A percentile compares a stretch with the other conserved stretches of the same genome.
These are phyloP conservation scores for Oryzias sinensis DNA, from an alignment of 2,797 vertebrate species.

Conservation along the genomic window DNA sequence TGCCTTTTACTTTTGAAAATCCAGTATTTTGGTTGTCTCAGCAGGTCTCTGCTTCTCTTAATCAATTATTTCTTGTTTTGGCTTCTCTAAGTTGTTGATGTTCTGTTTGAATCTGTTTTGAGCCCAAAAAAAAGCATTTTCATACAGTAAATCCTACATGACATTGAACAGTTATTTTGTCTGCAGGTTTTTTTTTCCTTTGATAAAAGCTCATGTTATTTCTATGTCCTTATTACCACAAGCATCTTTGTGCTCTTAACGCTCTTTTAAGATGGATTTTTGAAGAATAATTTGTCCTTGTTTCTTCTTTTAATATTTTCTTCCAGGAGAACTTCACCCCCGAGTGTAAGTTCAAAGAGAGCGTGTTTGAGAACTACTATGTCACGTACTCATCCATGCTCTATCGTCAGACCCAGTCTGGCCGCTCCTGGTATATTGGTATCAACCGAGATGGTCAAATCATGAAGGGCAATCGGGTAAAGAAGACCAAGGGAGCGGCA, in stretches of 20 bases:
- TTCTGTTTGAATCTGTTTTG: no score
- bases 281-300: slow-evolving; percentile 9
- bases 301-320: slow-evolving; percentile 20
- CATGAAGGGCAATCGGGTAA: slow-evolving; percentile 99
- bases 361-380: slow-evolving; percentile 99
- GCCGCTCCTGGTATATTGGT: slow-evolving; percentile 96
- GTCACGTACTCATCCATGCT: slow-evolving; percentile 98
- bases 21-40: no score
- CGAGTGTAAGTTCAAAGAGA: slow-evolving; percentile 99
- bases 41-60: no score
- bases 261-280: no score
- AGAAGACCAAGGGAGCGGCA: slow-evolving; percentile 95
- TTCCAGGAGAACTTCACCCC: slow-evolving; percentile 95
- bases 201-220: slow-evolving; percentile 49
- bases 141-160: slow-evolving; percentile 10
- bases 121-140: no score
- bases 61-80: no score
- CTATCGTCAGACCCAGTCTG: slow-evolving; percentile 96
- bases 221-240: slow-evolving; percentile 21
- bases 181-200: slow-evolving; percentile 18
- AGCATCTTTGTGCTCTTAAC: slow-evolving; percentile 14
- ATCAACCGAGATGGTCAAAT: slow-evolving; percentile 97
- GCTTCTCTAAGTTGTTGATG: no score
- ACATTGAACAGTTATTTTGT: slow-evolving; percentile 37
- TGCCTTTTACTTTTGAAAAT: no score